phyloP scores from a whole-genome alignment of 37 sponge, comb jelly and placozoan genomes.

The Crambe crambe region DNA sequence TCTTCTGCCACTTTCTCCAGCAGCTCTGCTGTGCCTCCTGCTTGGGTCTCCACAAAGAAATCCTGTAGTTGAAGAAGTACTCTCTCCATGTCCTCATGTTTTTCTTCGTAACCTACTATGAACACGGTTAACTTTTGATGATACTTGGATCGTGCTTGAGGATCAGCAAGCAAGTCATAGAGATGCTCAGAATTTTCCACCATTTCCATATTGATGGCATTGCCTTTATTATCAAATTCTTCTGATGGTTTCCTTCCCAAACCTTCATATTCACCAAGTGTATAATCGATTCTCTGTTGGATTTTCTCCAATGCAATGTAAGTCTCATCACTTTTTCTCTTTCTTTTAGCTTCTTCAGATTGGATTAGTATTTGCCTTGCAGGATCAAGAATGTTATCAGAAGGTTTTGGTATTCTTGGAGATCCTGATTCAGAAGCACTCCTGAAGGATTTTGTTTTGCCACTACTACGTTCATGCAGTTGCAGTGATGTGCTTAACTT shows the following conservation, averaged over 20 bases:
- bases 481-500: too few species aligned
- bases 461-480: too few species aligned
- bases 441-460: neutral
- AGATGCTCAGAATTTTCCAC: slow-evolving; percentile 52
- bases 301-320: slow-evolving; percentile 38
- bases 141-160: slow-evolving; percentile 40
- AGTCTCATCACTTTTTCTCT: slow-evolving; percentile 44
- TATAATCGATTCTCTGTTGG: slow-evolving; percentile 39
- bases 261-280: slow-evolving; percentile 36
- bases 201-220: slow-evolving; percentile 16
- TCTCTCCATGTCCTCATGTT: slow-evolving; percentile 37
- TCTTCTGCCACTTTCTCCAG: slow-evolving; percentile 38
- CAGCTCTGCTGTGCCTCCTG: slow-evolving; percentile 11
- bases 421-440: neutral
- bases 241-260: neutral
- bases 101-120: slow-evolving; percentile 55
- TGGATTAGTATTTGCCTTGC: slow-evolving; percentile 22
- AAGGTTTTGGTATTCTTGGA: neutral
- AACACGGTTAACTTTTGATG: slow-evolving; percentile 46
- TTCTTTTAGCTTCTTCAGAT: slow-evolving; percentile 34
- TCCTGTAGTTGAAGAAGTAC: slow-evolving; percentile 46
- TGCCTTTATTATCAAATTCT: neutral
- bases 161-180: slow-evolving; percentile 51
- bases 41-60: slow-evolving; percentile 43
- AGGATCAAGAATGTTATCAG: slow-evolving; percentile 8